These are phyloP conservation scores for Bombycilla garrulus DNA, from an alignment of 2,113 vertebrate species.

Conservation along the genomic window DNA sequence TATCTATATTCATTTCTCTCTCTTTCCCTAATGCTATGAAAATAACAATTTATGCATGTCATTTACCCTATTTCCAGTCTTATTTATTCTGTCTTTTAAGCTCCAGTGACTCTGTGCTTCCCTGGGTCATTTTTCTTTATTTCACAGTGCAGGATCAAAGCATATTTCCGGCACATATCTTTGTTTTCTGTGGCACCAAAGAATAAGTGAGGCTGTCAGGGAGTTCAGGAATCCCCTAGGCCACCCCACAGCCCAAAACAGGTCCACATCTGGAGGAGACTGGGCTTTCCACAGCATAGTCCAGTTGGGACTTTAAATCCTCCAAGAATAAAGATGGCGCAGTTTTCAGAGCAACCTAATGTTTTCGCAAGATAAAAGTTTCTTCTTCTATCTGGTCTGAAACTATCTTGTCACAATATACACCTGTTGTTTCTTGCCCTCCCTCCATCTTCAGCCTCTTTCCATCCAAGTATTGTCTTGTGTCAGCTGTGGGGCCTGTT, in stretches of 20 bases:
- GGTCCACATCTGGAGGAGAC: neutral
- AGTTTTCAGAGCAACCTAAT: neutral
- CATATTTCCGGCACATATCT: neutral
- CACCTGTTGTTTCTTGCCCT: neutral
- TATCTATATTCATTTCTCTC: conserved; percentile 41
- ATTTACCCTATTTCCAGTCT: neutral
- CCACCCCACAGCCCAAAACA: neutral
- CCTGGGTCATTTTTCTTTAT: neutral
- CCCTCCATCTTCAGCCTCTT: neutral
- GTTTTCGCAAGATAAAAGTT: neutral
- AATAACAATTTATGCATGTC: conserved; percentile 28
- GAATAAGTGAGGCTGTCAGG: neutral
- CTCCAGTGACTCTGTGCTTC: neutral
- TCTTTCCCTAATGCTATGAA: neutral
- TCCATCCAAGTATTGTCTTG: neutral
- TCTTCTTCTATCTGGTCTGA: neutral
- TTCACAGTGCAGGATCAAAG: neutral
- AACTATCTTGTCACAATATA: neutral
- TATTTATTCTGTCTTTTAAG: conserved; percentile 26
- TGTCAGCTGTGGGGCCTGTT: neutral
- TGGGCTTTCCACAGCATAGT: neutral
- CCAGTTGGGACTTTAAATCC: neutral
- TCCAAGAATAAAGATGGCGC: neutral
- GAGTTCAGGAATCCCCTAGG: neutral
- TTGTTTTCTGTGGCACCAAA: neutral